Evolutionary conservation across 2,888 invertebrate genomes (phyloP), one percentile per base, ranked within the genome.

Genomic region (Ashinkailepas kermadecensis): DNA sequence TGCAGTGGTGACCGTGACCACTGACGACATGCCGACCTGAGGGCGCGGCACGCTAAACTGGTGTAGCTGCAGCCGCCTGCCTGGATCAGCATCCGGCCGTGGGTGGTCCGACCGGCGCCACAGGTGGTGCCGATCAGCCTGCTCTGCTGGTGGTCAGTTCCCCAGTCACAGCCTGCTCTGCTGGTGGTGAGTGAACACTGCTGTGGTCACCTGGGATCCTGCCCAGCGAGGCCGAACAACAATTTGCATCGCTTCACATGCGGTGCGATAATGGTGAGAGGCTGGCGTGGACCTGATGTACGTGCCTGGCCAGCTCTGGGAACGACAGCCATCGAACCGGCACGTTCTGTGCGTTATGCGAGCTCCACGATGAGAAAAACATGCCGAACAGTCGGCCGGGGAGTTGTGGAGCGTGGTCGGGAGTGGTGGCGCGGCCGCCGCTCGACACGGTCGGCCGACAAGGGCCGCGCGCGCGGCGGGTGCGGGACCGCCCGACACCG

Each of bases 301-400:
- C 65, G 65, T 65, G 65, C 65, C 65, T 23, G 65, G n/a, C n/a
- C 23, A 23, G 65, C 65, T n/a, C 65, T 65, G 65, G 65, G 65
- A 65, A 65, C 12, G 23, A 1, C 23, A 8, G 15, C n/a, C 65
- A 65, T 23, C 65, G 65, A 23, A 65, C n/a, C 65, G 23, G 65
- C 65, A 65, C 65, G n/a, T n/a, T 1, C 65, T 10, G 9, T 0
- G 62, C 62, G 62, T 15, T 62, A 62, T n/a, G n/a, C 15, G 65
- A 8, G 23, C n/a, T n/a, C n/a, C 9, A 23, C 23, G 65, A 9
- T 65, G 65, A 65, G 65, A 65, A 65, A 65, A 65, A 65, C 65
- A 0, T 3, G n/a, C 65, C 9, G 65, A 3, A 23, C 65, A 65
- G n/a, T 65, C 65, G 23, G 65, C 10, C 23, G 39, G 39, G 2